phyloP scores from a whole-genome alignment of 2,888 invertebrate species.

The Colletes collaris region DNA sequence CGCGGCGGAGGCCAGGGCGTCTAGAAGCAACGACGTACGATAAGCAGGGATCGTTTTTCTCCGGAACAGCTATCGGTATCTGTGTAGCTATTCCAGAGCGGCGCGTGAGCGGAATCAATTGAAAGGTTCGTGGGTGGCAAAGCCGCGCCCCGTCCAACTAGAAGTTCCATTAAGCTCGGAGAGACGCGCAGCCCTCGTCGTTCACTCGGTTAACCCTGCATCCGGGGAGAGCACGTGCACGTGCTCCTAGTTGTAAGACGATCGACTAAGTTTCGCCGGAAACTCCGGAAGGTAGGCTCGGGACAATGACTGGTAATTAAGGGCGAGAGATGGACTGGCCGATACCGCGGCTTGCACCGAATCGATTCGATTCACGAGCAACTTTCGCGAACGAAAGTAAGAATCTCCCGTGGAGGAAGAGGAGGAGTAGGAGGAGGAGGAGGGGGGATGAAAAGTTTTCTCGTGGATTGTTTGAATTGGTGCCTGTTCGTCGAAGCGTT shows the following conservation, averaged over 20 bases:
- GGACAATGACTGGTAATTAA: slow-evolving; percentile 68
- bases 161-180: slow-evolving; percentile 63
- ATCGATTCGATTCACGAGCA: background rate
- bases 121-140: slow-evolving; percentile 34
- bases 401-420: background rate
- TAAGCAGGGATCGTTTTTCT: slow-evolving; percentile 56
- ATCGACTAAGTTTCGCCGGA: slow-evolving; percentile 59
- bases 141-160: slow-evolving; percentile 40
- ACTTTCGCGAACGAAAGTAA: background rate
- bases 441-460: no score
- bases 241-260: slow-evolving; percentile 51
- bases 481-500: no score
- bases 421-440: background rate
- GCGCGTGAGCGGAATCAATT: slow-evolving; percentile 70
- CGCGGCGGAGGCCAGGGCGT: background rate
- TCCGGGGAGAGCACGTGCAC: slow-evolving; percentile 52
- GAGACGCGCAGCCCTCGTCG: slow-evolving; percentile 56
- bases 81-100: slow-evolving; percentile 33
- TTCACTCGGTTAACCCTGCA: slow-evolving; percentile 45
- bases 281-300: slow-evolving; percentile 38
- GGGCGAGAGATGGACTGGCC: slow-evolving; percentile 58
- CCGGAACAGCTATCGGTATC: slow-evolving; percentile 44
- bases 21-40: slow-evolving; percentile 29
- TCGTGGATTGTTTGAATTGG: no score
- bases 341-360: slow-evolving; percentile 30